Percentiles rank a stretch among this genome's conserved stretches.
phyloP scores from a whole-genome alignment of 2,113 vertebrate species.

The Eudorcas thomsonii region DNA sequence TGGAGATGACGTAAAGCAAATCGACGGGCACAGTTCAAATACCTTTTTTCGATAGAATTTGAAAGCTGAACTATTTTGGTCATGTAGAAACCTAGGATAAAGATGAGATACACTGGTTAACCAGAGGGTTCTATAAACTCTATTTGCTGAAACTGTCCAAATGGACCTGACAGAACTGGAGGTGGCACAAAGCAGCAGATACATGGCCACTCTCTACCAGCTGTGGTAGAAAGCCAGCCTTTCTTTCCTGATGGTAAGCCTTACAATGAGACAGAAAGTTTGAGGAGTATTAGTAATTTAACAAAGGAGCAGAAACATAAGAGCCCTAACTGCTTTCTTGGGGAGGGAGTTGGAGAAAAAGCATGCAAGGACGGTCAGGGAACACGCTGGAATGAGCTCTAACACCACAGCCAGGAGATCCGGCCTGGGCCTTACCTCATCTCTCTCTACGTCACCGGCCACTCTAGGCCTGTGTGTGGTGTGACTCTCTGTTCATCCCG shows the following conservation, averaged over 20 bases:
- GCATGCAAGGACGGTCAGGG: neutral
- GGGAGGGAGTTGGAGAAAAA: neutral
- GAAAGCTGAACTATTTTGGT: constrained; percentile 82
- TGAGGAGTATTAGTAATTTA: neutral
- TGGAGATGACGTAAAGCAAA: constrained; percentile 63
- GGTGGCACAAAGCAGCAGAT: neutral
- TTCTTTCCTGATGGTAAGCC: neutral
- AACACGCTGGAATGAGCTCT: neutral
- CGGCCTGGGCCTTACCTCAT: neutral
- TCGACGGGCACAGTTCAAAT: constrained; percentile 79
- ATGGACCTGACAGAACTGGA: neutral
- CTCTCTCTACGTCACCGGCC: neutral
- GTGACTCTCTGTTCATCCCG: neutral
- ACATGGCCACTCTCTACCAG: neutral
- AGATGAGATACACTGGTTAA: neutral
- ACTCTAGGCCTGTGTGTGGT: neutral
- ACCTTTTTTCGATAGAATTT: constrained; percentile 83
- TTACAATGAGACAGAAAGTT: neutral
- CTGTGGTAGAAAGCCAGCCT: neutral
- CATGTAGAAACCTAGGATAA: constrained; percentile 82
- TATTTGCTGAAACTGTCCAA: neutral
- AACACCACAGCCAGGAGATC: neutral
- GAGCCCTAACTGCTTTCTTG: neutral
- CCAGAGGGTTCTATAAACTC: neutral
- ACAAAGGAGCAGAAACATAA: neutral